Percentiles rank a stretch among this genome's conserved stretches.
These are phyloP conservation scores for Rhagophthalmus giganteus DNA, from an alignment of 2,888 invertebrate species.

Conservation along the genomic window DNA sequence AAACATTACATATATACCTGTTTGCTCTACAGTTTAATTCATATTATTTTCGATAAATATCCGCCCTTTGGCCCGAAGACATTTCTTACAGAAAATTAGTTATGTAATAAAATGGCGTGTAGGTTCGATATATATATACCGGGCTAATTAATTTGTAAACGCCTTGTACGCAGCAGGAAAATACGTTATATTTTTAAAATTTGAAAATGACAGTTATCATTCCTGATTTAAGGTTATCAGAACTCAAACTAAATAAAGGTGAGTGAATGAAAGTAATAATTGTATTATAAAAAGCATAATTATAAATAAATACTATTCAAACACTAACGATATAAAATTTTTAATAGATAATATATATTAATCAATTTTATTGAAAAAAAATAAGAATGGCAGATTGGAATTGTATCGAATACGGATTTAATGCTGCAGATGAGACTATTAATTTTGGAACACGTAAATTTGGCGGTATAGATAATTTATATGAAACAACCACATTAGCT, in stretches of 20 bases:
- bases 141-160: too few species aligned
- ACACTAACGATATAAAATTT: background rate
- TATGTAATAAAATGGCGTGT: too few species aligned
- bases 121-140: too few species aligned
- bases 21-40: too few species aligned
- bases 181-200: too few species aligned
- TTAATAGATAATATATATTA: background rate
- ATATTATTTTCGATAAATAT: too few species aligned
- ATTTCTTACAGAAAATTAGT: too few species aligned
- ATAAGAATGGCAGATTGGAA: slow-evolving; percentile 48
- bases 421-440: slow-evolving; percentile 58
- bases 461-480: slow-evolving; percentile 54
- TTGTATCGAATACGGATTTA: slow-evolving; percentile 54
- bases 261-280: background rate
- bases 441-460: slow-evolving; percentile 58
- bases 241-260: too few species aligned
- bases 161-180: too few species aligned
- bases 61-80: too few species aligned
- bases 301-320: background rate
- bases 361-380: background rate
- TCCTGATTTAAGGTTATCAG: too few species aligned
- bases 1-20: too few species aligned
- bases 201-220: background rate
- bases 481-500: slow-evolving; percentile 58
- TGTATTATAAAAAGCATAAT: background rate